These are phyloP conservation scores for Ophion costatus DNA, from an alignment of 2,888 invertebrate genomes.

Conservation along the genomic window DNA sequence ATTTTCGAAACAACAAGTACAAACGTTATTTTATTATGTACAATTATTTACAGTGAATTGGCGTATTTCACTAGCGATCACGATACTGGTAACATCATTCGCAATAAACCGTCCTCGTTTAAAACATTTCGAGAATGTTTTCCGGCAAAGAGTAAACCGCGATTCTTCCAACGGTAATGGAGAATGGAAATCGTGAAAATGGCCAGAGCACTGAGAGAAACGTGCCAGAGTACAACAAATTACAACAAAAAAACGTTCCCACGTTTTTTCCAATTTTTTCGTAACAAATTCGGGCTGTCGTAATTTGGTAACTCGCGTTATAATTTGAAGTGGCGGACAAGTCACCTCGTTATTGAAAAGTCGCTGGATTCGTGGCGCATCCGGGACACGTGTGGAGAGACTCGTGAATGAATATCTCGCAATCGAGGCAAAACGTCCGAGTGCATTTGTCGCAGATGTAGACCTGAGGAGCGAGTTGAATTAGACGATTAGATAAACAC, in stretches of 20 bases:
- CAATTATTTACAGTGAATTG: slow-evolving; percentile 15
- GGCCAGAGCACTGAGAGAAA: too few species aligned
- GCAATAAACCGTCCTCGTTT: neutral
- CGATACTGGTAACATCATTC: neutral
- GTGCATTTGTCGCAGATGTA: slow-evolving; percentile 92
- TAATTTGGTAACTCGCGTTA: neutral
- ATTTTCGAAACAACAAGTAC: slow-evolving; percentile 7
- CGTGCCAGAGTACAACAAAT: too few species aligned
- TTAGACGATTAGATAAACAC: neutral
- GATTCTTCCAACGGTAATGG: neutral
- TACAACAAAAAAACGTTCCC: too few species aligned
- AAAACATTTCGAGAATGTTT: neutral
- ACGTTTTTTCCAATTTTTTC: neutral
- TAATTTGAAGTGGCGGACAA: slow-evolving; percentile 28
- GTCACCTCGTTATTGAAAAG: slow-evolving; percentile 80
- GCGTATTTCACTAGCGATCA: neutral
- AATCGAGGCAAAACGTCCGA: slow-evolving; percentile 95
- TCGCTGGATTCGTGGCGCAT: slow-evolving; percentile 90
- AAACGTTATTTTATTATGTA: slow-evolving; percentile 32
- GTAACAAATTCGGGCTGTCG: neutral
- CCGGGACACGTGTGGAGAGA: slow-evolving; percentile 98
- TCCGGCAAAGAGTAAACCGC: neutral
- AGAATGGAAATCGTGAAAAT: neutral
- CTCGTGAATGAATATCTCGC: slow-evolving; percentile 97
- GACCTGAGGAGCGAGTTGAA: slow-evolving; percentile 84